These are phyloP conservation scores for Poecilia wingei DNA, from an alignment of 2,797 vertebrate species.

Conservation along the genomic window DNA sequence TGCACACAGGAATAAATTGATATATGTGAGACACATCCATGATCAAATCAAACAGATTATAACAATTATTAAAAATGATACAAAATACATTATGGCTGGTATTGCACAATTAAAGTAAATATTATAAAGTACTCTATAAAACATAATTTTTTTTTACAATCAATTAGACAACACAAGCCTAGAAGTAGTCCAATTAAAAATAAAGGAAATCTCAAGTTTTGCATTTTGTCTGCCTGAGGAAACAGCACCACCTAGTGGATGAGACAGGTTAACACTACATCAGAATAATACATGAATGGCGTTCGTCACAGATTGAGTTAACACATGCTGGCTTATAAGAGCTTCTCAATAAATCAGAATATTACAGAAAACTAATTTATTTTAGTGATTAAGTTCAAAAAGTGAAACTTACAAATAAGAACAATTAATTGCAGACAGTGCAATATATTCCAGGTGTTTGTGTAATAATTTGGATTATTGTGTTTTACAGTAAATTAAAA, in stretches of 20 bases:
- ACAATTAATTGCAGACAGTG: background rate
- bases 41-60: background rate
- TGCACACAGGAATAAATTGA: background rate
- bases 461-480: background rate
- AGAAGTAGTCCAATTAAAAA: background rate
- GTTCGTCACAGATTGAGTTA: background rate
- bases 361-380: background rate
- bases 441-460: background rate
- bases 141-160: background rate
- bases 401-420: background rate
- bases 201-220: background rate
- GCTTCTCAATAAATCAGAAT: background rate
- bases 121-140: background rate
- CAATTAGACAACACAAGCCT: background rate
- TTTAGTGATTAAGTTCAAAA: background rate
- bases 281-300: background rate
- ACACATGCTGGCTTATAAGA: background rate
- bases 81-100: background rate
- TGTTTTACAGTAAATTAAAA: background rate
- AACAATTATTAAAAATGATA: background rate
- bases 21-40: background rate
- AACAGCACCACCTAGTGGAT: slow-evolving; percentile 63
- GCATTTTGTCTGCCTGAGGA: background rate
- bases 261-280: background rate
- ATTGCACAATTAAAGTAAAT: background rate